Percentiles rank a stretch among this genome's conserved stretches.
These are phyloP conservation scores for Tuberolachnus salignus DNA, from an alignment of 2,888 invertebrate species.

Conservation along the genomic window DNA sequence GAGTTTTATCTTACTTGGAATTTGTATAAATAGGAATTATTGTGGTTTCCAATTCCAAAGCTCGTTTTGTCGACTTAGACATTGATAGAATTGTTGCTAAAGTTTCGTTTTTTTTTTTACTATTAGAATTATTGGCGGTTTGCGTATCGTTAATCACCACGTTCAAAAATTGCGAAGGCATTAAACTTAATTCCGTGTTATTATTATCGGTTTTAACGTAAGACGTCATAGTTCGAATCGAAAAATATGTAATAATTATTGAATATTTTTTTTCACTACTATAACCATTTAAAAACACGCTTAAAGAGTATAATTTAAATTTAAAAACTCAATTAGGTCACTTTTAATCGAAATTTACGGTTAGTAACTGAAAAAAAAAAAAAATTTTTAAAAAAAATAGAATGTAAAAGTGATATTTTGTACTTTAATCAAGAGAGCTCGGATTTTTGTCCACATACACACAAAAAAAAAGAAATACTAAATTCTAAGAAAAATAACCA, in stretches of 20 bases:
- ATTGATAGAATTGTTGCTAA: constrained; percentile 1
- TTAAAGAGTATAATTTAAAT: not conserved
- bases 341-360: not conserved
- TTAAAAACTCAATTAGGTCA: not conserved
- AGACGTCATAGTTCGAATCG: not conserved
- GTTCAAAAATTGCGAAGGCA: constrained; percentile 59
- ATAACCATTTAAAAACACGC: not conserved
- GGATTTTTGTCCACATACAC: constrained; percentile 54
- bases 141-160: constrained; percentile 59
- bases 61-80: constrained; percentile 35
- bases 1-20: constrained; percentile 25
- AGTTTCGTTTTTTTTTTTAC: constrained; percentile 25
- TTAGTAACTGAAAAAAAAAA: not conserved
- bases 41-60: constrained; percentile 32
- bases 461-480: constrained; percentile 34
- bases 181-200: constrained; percentile 55
- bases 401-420: constrained; percentile 50
- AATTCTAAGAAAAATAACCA: constrained; percentile 36
- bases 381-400: constrained; percentile 8
- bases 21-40: constrained; percentile 43
- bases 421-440: constrained; percentile 51
- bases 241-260: too few relatives aligned
- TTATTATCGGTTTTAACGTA: constrained; percentile 7
- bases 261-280: too few relatives aligned
- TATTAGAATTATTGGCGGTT: not conserved